These are phyloP conservation scores for Nematopogon swammerdamellus DNA, from an alignment of 2,888 invertebrate genomes.

Conservation along the genomic window DNA sequence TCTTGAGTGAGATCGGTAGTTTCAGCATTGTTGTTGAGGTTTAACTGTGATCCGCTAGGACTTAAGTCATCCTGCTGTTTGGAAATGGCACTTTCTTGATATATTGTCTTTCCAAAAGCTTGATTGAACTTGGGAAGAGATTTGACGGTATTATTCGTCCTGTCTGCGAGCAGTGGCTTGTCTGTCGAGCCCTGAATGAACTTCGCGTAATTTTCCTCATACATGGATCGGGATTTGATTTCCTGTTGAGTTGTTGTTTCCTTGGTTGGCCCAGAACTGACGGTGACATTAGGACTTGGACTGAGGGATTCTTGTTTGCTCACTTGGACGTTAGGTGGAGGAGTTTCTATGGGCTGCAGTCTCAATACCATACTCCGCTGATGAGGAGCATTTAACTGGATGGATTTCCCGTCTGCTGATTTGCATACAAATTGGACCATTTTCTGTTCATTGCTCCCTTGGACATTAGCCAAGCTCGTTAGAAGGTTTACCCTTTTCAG, in stretches of 20 bases:
- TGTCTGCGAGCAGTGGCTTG: constrained; percentile 21
- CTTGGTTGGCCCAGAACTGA: constrained; percentile 18
- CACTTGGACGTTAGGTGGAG: constrained; percentile 26
- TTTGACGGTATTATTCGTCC: constrained; percentile 42
- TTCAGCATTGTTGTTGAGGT: constrained; percentile 20
- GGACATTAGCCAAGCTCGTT: constrained; percentile 43
- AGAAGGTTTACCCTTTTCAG: constrained; percentile 48
- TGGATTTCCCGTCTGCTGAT: constrained; percentile 57
- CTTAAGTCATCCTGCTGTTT: constrained; percentile 29
- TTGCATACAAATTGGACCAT: constrained; percentile 64
- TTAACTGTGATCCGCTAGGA: constrained; percentile 22
- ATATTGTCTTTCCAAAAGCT: constrained; percentile 73
- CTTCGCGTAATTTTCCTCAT: constrained; percentile 56
- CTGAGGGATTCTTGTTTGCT: constrained; percentile 26
- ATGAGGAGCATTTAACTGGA: constrained; percentile 52
- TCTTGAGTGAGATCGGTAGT: constrained; percentile 25
- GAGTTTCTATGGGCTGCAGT: constrained; percentile 40
- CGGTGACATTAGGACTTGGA: constrained; percentile 11
- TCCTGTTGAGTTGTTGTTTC: constrained; percentile 30
- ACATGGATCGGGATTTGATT: constrained; percentile 49
- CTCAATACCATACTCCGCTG: constrained; percentile 51
- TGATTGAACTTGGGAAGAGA: constrained; percentile 72
- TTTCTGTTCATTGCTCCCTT: constrained; percentile 48
- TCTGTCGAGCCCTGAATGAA: constrained; percentile 44
- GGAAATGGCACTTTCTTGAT: constrained; percentile 32